Evolutionary conservation across 2,113 vertebrate genomes (phyloP), one percentile per base, ranked within the genome.

Genomic region (Strigops habroptila): DNA sequence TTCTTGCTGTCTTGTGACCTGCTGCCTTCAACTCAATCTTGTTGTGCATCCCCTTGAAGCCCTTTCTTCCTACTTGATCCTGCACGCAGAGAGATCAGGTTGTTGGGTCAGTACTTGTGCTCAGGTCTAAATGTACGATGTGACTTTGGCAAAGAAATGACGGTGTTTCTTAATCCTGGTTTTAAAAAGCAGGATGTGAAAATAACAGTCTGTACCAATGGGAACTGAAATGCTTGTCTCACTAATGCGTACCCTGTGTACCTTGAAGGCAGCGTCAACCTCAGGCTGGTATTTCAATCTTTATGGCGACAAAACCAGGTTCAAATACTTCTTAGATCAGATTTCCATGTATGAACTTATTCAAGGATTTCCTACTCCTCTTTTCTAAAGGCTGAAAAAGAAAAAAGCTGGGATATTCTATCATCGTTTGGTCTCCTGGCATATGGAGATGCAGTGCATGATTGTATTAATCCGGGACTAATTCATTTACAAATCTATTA

Each of bases 401-500:
- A 70, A 84, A 43, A 69, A n/a, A 49, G 12, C 74, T 82, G 90
- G 82, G 81, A 18, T 67, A 48, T 69, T 91, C 71, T 86, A 33
- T 83, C 48, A 46, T 91, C 27, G 7, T 81, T 93, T 75, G 25
- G 94, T 71, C 79, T 77, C 60, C 49, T 24, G 43, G 31, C 94
- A 82, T 94, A 88, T 88, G 95, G 92, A 89, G 96, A 82, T 83
- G 81, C 81, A 77, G 79, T 44, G 57, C 76, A 31, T 64, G 53
- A 41, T 80, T 93, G 60, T 95, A 88, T 94, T 92, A 93, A 96
- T 96, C 75, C 75, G 64, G 83, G 51, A 31, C 82, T 95, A 89
- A 85, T 49, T 95, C 2, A 93, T 88, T 86, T 82, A 82, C 89
- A 95, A 76, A 93, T 92, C 88, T 94, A 63, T 97, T 97, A 92